These are phyloP conservation scores for Pogona vitticeps DNA, from an alignment of 2,113 vertebrate genomes.

Conservation along the genomic window DNA sequence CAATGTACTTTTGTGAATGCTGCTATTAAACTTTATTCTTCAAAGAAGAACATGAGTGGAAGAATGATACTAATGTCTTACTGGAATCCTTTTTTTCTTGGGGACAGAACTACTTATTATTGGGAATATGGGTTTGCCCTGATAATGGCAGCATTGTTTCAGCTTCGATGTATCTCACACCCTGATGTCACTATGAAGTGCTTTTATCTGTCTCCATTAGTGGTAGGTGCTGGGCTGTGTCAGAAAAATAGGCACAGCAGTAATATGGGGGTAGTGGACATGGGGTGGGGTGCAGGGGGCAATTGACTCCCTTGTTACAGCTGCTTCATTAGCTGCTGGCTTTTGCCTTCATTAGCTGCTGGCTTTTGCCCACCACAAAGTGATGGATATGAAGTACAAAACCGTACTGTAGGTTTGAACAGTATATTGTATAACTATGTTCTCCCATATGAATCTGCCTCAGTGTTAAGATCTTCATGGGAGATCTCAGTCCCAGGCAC, in stretches of 20 bases:
- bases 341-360: no score
- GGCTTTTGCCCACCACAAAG: no score
- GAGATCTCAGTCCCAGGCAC: no score
- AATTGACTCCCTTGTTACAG: neutral
- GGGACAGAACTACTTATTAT: neutral
- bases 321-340: neutral
- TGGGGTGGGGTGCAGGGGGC: neutral
- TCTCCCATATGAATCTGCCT: no score
- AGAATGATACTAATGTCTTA: neutral
- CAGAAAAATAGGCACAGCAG: neutral
- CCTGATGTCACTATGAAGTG: neutral
- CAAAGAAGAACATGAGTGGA: neutral
- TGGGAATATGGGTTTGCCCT: no score
- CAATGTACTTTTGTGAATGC: no score
- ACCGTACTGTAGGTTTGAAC: no score
- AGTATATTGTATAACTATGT: no score
- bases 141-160: neutral
- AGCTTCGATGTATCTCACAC: neutral
- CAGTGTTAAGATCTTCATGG: no score
- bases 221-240: neutral
- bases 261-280: neutral
- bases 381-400: no score
- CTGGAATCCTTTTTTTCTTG: neutral
- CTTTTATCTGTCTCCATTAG: neutral
- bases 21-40: no score